Base-by-base conservation (phyloP, 2,888 invertebrate species). In the Sphecodes monilicornis region DNA sequence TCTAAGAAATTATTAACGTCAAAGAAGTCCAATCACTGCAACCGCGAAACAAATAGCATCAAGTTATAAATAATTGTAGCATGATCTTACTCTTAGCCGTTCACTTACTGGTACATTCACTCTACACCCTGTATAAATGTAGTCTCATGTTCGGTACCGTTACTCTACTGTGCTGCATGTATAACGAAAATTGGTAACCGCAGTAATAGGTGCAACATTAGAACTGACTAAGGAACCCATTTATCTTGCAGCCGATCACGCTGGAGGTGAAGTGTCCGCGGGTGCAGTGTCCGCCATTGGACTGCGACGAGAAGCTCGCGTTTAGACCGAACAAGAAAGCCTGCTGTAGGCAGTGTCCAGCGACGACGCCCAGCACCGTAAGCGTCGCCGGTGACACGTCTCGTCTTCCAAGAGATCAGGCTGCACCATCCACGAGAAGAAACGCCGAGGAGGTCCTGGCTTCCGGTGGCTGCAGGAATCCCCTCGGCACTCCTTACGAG, bases 401-500 rank as follows among this genome's bases (percentile, higher is more conserved):
- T 93, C 95, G 89, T 94, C 95, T 92, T 93, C 96, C 94, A 93
- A 95, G 91, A 29, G 94, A 94, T 80, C 91, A 91, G 54, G 92
- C 92, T 92, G 95, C 92, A 95, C 95, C 93, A 92, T 96, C 95
- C 0, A 95, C 95, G 3, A 95, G 95, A 22, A 95, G 95, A 54
- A 96, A 96, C 0, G 95, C 96, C 10, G 96, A 97, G 75, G 97
- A 98, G 91, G 96, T 98, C 76, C 94, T 98, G 50, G 96, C 96
- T 1, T 96, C 97, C 86, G 98, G 98, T 5, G 98, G 98, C 32
- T 99, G 98, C 95, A 97, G 97, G 92, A 97, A 97, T 92, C 96
- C 97, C 0, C 95, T 96, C 80, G 95, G 95, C 18, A 96, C 96
- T 69, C 96, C 97, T 0, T 95, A 96, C 85, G 96, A 96, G 76